phyloP scores from a whole-genome alignment of 2,888 invertebrate species.

The Onchidella celtica region DNA sequence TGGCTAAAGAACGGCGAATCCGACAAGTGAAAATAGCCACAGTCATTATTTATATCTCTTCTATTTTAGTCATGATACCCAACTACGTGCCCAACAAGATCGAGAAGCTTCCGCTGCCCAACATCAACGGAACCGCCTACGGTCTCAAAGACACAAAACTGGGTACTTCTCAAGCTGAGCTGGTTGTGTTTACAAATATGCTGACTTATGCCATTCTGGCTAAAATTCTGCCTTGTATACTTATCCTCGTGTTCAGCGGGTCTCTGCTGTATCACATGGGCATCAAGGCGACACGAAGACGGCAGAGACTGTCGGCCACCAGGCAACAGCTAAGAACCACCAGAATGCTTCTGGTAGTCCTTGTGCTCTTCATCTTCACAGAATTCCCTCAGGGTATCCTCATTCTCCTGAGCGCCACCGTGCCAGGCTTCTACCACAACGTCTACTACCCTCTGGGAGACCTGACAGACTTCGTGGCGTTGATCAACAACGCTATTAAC shows the following conservation, averaged over 20 bases:
- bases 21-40: constrained; percentile 57
- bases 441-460: constrained; percentile 85
- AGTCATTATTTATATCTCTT: constrained; percentile 90
- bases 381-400: constrained; percentile 91
- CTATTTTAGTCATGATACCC: constrained; percentile 90
- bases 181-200: constrained; percentile 65
- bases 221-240: constrained; percentile 93
- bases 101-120: constrained; percentile 49
- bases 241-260: constrained; percentile 86
- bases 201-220: constrained; percentile 85
- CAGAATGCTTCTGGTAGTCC: constrained; percentile 91
- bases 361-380: constrained; percentile 91
- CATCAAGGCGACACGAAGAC: constrained; percentile 61
- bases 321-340: constrained; percentile 86
- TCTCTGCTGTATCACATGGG: constrained; percentile 76
- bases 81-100: constrained; percentile 91
- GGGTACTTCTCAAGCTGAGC: constrained; percentile 63
- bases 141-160: constrained; percentile 61
- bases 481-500: constrained; percentile 94
- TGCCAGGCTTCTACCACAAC: constrained; percentile 84
- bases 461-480: constrained; percentile 93
- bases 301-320: constrained; percentile 63
- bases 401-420: constrained; percentile 88
- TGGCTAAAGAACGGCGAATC: constrained; percentile 65
- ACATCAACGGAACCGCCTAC: constrained; percentile 61